Evolutionary conservation across 1,140 invertebrate genomes (phyloP), one percentile per base, ranked within the genome.

Genomic region (Ericerus pela): DNA sequence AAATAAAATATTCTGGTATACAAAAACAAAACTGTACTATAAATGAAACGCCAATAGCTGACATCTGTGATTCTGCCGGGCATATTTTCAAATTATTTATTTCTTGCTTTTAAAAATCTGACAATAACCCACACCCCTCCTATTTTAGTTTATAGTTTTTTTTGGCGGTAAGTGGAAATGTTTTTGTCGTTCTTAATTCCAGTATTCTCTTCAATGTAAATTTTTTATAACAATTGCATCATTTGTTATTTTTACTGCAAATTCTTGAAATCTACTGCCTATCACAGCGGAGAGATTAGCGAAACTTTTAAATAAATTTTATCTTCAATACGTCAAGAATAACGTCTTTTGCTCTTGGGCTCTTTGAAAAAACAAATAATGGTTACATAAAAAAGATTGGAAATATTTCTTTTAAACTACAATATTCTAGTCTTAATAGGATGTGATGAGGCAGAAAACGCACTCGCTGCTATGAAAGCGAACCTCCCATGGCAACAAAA

Each of bases 401-500:
- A 36, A 36, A 10, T 11, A 36, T 36, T 11, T 10, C 52, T 27
- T 58, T 54, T 37, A 41, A 8, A 16, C 5, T 16, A 41, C 37
- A 16, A 41, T n/a, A n/a, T n/a, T 41, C 20, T 41, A 41, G 6
- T 5, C 20, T 16, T 2, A 24, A 10, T 47, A 47, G 41, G 41
- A 47, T 47, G 41, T 16, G 41, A 47, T 14, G 41, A 47, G 16
- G 8, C 41, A n/a, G 85, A 85, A 26, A 82, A 82, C 24, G 88
- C 85, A 20, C 84, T 84, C 16, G 90, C 87, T 10, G 82, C 84
- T 2, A 85, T 84, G 1, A 87, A 90, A 70, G 82, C 80, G 12
- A 81, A 87, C 73, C 72, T 92, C 61, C 88, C 89, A 8, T 93
- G 89, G 88, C 90, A 90, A 71, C 76, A 88, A 8, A 82, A 81